Percentiles rank a stretch among this genome's conserved stretches.
Evolutionary conservation across 2,888 invertebrate genomes (phyloP).

Genomic region (Phaonia tiefii): DNA sequence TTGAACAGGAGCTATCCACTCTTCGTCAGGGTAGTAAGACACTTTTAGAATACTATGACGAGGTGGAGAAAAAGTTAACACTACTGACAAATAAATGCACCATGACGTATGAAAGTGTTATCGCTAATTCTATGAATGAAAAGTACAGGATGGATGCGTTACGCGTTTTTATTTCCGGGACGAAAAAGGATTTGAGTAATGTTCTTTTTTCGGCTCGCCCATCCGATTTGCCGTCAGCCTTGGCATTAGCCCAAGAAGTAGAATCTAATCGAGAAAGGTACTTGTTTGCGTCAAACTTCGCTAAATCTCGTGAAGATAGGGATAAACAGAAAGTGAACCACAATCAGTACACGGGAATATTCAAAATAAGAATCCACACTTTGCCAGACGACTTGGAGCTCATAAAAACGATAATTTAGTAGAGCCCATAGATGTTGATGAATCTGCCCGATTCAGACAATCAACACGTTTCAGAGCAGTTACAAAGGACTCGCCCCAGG

Average conservation of each 20-base stretch:
- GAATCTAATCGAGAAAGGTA: constrained; percentile 56
- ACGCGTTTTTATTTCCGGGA: too few species aligned
- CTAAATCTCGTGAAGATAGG: constrained; percentile 35
- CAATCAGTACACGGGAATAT: not conserved
- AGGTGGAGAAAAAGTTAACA: constrained; percentile 52
- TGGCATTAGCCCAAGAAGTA: constrained; percentile 56
- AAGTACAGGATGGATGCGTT: constrained; percentile 61
- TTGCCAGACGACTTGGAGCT: constrained; percentile 3
- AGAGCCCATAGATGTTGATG: too few species aligned
- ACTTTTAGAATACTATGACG: constrained; percentile 40
- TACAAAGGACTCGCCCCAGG: too few species aligned
- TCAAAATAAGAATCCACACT: too few species aligned
- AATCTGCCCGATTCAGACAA: too few species aligned
- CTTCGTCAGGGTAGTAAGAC: constrained; percentile 47
- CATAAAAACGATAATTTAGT: not conserved
- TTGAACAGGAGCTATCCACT: constrained; percentile 37
- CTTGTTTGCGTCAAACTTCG: constrained; percentile 52
- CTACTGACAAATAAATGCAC: constrained; percentile 54
- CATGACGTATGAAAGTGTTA: constrained; percentile 30
- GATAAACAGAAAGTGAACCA: constrained; percentile 33
- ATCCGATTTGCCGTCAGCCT: constrained; percentile 47
- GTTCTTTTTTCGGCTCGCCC: too few species aligned
- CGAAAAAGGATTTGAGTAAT: too few species aligned
- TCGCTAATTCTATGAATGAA: constrained; percentile 43
- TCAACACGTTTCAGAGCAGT: too few species aligned